Evolutionary conservation across 2,888 invertebrate genomes (phyloP), one percentile per base, ranked within the genome.

Genomic region (Julus scandinavius): DNA sequence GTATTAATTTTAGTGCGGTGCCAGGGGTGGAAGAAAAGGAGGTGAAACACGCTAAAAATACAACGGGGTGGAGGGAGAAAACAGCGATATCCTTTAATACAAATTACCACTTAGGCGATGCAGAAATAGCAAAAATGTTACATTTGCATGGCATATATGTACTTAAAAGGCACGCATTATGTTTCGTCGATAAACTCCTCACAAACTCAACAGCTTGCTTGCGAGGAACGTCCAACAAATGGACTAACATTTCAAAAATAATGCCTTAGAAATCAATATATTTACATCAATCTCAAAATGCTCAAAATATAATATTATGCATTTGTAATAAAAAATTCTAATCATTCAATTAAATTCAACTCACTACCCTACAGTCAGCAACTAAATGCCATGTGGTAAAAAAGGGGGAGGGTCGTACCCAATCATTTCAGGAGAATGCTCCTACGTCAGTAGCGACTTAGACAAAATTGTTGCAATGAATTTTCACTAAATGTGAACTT

Each of bases 1-100:
- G 72, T 72, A 72, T 72, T 72, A 72, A 72, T 72, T 72, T 72
- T 72, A 72, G 72, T 72, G 29, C 72, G 5, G 29, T 72, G 72
- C 72, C 29, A 72, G 72, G 29, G 72, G 72, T 72, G 72, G 29
- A 29, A 29, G 72, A 72, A 72, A 63, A 20, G 63, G 54, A 54
- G 63, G 63, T 20, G n/a, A n/a, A 63, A 6, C 1, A 20, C 20
- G 63, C 63, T 63, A 63, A 20, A 54, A 63, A 63, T 63, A 20
- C 63, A 20, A 63, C 6, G 20, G 72, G 72, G 29, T 7, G 29
- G 13, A 29, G 29, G 9, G 72, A 72, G 54, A 20, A n/a, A n/a
- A 50, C 4, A 17, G 54, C 3, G 54, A 17, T 54, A 4, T 54
- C 15, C 17, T 15, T 15, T 72, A 72, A 72, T 72, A 72, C 72